Conservation (phyloP, 2,888 invertebrate genomes). For the Orgyia antiqua region DNA sequence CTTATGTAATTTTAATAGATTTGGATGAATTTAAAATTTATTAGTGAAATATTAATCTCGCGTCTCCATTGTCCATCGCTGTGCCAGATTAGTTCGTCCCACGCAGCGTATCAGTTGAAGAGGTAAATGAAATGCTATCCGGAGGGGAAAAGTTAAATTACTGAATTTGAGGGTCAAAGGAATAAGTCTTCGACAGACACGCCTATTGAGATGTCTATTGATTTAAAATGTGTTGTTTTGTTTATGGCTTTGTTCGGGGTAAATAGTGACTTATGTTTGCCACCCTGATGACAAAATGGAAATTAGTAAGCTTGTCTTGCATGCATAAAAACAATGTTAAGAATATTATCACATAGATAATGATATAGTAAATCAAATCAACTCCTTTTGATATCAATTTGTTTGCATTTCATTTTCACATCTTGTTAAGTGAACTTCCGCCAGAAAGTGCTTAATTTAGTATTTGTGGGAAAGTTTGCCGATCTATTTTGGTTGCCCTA, state of each 20-base stretch:
- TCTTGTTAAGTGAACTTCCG: conserved; percentile 31
- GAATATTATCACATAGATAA: too few relatives aligned
- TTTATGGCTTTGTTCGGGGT: conserved; percentile 13
- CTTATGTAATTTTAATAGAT: too few relatives aligned
- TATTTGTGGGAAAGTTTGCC: conserved; percentile 60
- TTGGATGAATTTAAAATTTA: too few relatives aligned
- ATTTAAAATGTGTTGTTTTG: conserved; percentile 51
- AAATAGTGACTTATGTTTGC: conserved; percentile 12
- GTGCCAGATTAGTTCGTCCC: conserved; percentile 75
- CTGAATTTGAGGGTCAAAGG: conserved; percentile 78
- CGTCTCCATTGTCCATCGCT: conserved; percentile 41
- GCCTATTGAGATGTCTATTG: conserved; percentile 54
- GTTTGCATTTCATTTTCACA: conserved; percentile 29
- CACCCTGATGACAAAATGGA: background rate
- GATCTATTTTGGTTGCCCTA: conserved; percentile 47
- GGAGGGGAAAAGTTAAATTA: conserved; percentile 79
- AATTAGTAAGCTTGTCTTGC: too few relatives aligned
- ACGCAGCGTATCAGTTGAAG: conserved; percentile 78
- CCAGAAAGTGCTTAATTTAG: conserved; percentile 54
- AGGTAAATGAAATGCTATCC: conserved; percentile 79
- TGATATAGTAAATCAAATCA: too few relatives aligned
- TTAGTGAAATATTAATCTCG: too few relatives aligned
- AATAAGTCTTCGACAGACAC: conserved; percentile 71
- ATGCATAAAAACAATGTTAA: too few relatives aligned
- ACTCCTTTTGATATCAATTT: too few relatives aligned